Conservation (phyloP, 2,797 vertebrate species). For the Leucoraja ocellata region DNA sequence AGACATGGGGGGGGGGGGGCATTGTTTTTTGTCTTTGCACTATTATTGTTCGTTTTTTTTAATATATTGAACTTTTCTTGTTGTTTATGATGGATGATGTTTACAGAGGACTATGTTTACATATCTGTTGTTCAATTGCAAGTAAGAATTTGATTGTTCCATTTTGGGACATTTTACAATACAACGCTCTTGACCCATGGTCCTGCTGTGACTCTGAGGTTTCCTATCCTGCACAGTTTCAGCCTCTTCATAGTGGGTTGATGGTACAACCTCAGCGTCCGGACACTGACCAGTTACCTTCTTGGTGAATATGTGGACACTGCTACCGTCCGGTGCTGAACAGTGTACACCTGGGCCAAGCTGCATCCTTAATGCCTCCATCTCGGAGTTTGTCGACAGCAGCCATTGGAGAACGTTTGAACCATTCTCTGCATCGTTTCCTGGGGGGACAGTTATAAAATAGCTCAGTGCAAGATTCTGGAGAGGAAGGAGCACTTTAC, state of each 20-base stretch:
- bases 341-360: slow-evolving; percentile 54
- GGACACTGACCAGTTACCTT: slow-evolving; percentile 54
- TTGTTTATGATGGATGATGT: no score
- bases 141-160: no score
- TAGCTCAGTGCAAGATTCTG: accelerated
- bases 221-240: no score
- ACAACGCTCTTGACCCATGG: no score
- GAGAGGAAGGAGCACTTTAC: background rate
- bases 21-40: no score
- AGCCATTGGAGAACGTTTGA: slow-evolving; percentile 68
- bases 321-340: slow-evolving; percentile 57
- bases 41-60: no score
- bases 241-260: background rate
- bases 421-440: slow-evolving; percentile 48
- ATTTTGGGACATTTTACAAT: no score
- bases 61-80: no score
- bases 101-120: no score
- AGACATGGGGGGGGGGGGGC: no score
- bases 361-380: slow-evolving; percentile 42
- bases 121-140: no score
- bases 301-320: slow-evolving; percentile 54
- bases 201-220: background rate
- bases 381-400: slow-evolving; percentile 55
- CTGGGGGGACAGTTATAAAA: slow-evolving; percentile 42
- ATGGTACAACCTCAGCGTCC: background rate